A percentile compares a stretch with the other conserved stretches of the same genome.
Evolutionary conservation across 2,113 vertebrate genomes (phyloP).

Genomic region (Raphicerus campestris): DNA sequence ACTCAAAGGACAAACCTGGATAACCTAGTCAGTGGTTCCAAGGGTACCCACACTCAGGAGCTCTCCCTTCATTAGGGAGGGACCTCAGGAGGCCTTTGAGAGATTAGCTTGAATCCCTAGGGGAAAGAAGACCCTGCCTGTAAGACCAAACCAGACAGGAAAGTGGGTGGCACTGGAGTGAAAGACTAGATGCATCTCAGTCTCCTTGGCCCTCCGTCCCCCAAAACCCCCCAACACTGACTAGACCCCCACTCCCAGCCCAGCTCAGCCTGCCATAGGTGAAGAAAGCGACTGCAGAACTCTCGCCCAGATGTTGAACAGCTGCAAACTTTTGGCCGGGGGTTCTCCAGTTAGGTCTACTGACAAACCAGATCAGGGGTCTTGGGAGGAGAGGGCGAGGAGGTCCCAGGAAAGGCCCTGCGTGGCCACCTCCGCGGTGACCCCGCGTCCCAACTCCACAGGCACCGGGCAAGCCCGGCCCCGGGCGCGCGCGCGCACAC

Average conservation of each 20-base stretch:
- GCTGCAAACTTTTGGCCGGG: conserved; percentile 70
- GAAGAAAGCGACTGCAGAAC: not conserved
- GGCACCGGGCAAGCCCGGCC: conserved; percentile 2
- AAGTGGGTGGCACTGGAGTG: not conserved
- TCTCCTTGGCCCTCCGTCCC: not conserved
- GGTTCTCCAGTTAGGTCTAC: conserved; percentile 25
- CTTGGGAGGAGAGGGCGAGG: not conserved
- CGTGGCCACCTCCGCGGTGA: not conserved
- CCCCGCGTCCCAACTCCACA: conserved; percentile 47
- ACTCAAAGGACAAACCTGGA: not conserved
- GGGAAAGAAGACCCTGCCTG: not conserved
- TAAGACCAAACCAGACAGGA: not conserved
- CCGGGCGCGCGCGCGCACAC: not conserved
- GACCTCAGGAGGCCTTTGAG: not conserved
- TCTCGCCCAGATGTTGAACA: conserved; percentile 66
- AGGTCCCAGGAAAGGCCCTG: conserved; percentile 12
- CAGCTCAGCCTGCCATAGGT: not conserved
- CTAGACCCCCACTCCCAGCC: not conserved
- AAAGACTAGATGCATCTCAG: not conserved
- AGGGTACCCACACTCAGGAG: not conserved
- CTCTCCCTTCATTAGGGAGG: not conserved
- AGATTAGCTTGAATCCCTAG: not conserved
- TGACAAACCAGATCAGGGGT: conserved; percentile 15
- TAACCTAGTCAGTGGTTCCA: not conserved
- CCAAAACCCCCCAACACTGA: not conserved